Evolutionary conservation across 2,888 invertebrate species (phyloP).

Genomic region (Hemithea aestivaria): DNA sequence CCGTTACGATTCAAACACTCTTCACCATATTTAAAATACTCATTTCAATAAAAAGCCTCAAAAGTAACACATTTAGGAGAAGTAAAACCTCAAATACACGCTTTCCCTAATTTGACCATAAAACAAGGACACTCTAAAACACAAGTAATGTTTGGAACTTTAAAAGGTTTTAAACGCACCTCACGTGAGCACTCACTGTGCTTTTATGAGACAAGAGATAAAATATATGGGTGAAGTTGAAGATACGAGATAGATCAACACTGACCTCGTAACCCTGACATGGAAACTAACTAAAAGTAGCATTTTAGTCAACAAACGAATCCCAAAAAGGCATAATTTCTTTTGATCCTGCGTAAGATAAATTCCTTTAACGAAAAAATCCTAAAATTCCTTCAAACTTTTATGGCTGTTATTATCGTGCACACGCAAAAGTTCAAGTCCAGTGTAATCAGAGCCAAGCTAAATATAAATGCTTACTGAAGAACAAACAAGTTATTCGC

Average conservation of each 20-base stretch:
- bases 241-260: constrained; percentile 20
- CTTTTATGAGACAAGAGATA: constrained; percentile 28
- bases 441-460: constrained; percentile 19
- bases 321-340: no score
- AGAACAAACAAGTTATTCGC: constrained; percentile 32
- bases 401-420: no score
- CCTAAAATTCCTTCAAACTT: no score
- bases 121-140: constrained; percentile 14
- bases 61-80: constrained; percentile 3
- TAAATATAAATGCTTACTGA: constrained; percentile 23
- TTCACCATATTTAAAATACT: neutral
- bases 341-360: constrained; percentile 3
- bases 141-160: constrained; percentile 8
- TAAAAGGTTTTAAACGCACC: constrained; percentile 24
- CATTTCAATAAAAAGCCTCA: constrained; percentile 6
- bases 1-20: neutral
- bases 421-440: neutral
- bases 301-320: neutral
- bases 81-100: constrained; percentile 15
- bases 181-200: constrained; percentile 22
- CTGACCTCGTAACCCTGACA: constrained; percentile 28
- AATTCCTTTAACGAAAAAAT: no score
- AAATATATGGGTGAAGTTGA: constrained; percentile 17
- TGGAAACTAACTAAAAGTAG: constrained; percentile 20
- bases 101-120: constrained; percentile 13